Evolutionary conservation across 2,113 vertebrate species (phyloP).

Genomic region (Haemorhous mexicanus): DNA sequence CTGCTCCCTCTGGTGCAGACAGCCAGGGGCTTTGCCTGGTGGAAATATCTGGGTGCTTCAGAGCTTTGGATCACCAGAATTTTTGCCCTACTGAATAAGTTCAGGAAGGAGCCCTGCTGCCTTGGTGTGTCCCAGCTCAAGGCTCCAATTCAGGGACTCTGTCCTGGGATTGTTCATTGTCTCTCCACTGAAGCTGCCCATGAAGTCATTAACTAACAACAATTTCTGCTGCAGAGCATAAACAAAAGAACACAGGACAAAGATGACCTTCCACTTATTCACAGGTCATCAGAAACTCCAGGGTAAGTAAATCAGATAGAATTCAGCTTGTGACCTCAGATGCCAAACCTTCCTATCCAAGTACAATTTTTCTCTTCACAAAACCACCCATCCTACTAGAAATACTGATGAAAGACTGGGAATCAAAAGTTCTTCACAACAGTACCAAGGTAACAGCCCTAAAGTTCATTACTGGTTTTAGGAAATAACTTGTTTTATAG

Average conservation of each 20-base stretch:
- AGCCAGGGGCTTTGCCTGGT: background rate
- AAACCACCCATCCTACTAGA: background rate
- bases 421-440: conserved; percentile 61
- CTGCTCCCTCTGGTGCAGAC: background rate
- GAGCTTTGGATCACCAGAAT: background rate
- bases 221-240: background rate
- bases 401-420: background rate
- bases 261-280: background rate
- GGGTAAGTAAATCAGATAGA: background rate
- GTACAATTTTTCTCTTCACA: background rate
- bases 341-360: background rate
- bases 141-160: background rate
- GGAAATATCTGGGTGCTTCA: background rate
- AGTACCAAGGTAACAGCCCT: conserved; percentile 63
- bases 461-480: conserved; percentile 69
- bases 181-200: background rate
- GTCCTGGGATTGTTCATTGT: background rate
- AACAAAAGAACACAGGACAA: background rate
- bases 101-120: background rate
- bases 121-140: background rate
- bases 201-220: background rate
- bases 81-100: background rate
- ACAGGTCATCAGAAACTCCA: background rate
- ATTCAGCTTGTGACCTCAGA: background rate
- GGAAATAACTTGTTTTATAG: conserved; percentile 57